Evolutionary conservation across 2,797 vertebrate genomes (phyloP).

Genomic region (Falco novaeseelandiae): DNA sequence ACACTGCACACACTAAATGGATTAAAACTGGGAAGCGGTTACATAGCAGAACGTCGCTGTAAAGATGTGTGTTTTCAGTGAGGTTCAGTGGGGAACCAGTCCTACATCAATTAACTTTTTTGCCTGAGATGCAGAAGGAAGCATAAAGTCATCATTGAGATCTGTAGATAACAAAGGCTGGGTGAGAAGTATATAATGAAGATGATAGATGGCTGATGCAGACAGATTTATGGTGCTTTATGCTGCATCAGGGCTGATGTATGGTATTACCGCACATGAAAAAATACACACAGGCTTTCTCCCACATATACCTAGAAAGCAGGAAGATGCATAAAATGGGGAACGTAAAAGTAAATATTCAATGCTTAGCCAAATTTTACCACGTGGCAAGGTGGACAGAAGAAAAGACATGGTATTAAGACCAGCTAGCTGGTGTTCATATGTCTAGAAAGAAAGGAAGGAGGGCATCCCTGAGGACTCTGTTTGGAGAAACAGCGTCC

Average conservation of each 20-base stretch:
- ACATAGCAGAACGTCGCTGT: not conserved
- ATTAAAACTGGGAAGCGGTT: not conserved
- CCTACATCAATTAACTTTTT: not conserved
- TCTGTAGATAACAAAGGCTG: not conserved
- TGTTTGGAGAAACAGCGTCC: not conserved
- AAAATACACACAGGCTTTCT: not conserved
- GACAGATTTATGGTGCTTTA: not conserved
- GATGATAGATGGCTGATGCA: conserved; percentile 10
- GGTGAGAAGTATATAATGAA: not conserved
- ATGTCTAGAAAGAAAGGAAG: conserved; percentile 21
- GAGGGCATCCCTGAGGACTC: not conserved
- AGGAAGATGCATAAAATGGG: not conserved
- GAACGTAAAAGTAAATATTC: not conserved
- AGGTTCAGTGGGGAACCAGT: not conserved
- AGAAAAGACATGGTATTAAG: not conserved
- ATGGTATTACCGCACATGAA: not conserved
- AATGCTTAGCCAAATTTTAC: not conserved
- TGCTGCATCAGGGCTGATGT: not conserved
- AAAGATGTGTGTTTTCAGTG: not conserved
- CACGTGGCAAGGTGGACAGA: not conserved
- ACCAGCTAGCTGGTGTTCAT: conserved; percentile 25
- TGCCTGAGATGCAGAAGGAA: not conserved
- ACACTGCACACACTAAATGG: not conserved
- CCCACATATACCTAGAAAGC: not conserved
- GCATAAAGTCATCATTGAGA: not conserved